Evolutionary conservation across 2,113 vertebrate species (phyloP).

Genomic region (Tretioscincus oriximinensis): DNA sequence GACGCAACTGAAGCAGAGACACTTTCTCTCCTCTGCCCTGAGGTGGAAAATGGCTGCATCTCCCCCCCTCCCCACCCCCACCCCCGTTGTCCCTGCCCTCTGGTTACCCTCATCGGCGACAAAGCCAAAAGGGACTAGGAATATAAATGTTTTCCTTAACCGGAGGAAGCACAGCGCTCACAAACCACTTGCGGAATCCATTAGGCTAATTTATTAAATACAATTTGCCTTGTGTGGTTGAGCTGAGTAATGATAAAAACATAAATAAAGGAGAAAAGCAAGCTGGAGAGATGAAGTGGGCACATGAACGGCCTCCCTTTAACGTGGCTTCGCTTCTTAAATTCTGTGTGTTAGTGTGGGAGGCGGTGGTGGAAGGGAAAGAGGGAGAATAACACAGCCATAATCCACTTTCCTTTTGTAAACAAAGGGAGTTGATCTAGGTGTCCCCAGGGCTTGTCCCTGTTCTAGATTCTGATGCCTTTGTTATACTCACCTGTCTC

Average conservation of each 20-base stretch:
- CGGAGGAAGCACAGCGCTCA: slow-evolving; percentile 85
- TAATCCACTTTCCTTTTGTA: too few species aligned
- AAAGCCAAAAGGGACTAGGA: slow-evolving; percentile 64
- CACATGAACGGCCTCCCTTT: accelerated
- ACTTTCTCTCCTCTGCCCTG: neutral
- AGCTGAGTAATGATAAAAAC: slow-evolving; percentile 85
- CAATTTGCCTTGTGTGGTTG: slow-evolving; percentile 91
- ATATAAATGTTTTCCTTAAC: slow-evolving; percentile 94
- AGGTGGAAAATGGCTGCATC: neutral
- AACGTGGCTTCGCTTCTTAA: neutral
- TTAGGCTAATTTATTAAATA: slow-evolving; percentile 96
- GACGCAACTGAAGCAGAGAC: neutral
- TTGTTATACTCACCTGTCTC: too few species aligned
- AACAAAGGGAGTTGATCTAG: neutral
- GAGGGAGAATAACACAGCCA: neutral
- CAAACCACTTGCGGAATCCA: slow-evolving; percentile 91
- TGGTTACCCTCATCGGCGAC: slow-evolving; percentile 52
- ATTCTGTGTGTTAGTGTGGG: neutral
- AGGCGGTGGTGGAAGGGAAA: neutral
- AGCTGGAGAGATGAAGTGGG: neutral
- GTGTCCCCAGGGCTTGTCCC: accelerated
- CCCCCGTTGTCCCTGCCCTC: slow-evolving; percentile 40
- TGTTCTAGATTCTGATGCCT: neutral
- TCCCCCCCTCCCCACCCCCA: neutral
- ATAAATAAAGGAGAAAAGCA: slow-evolving; percentile 69